Evolutionary conservation across 1,140 invertebrate species (phyloP).

Genomic region (Drosophila lini): DNA sequence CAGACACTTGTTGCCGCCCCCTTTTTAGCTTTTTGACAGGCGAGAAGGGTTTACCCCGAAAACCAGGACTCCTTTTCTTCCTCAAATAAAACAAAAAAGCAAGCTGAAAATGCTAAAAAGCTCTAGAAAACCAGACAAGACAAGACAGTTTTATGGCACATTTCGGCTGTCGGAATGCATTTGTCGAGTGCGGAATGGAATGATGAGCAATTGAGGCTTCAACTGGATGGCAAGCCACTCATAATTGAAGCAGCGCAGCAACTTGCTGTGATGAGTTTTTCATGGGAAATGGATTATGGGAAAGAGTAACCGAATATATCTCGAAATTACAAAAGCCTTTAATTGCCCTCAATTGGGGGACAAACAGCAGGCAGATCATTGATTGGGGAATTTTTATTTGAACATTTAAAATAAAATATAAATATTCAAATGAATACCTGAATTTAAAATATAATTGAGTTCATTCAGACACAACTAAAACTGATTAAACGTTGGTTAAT

Average conservation of each 20-base stretch:
- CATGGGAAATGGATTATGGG: constrained; percentile 31
- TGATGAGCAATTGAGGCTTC: constrained; percentile 29
- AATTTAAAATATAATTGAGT: constrained; percentile 1
- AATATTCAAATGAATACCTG: too few species aligned
- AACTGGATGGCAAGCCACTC: constrained; percentile 29
- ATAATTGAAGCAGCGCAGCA: constrained; percentile 39
- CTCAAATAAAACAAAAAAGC: constrained; percentile 8
- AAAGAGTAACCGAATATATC: constrained; percentile 11
- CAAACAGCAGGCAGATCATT: not conserved
- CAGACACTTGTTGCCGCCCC: constrained; percentile 60
- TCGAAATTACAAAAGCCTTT: not conserved
- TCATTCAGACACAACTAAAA: constrained; percentile 12
- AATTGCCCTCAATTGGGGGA: constrained; percentile 18
- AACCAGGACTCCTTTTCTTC: not conserved
- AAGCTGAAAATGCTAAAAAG: not conserved
- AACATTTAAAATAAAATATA: too few species aligned
- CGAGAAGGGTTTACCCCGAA: constrained; percentile 3
- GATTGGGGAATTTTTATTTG: not conserved
- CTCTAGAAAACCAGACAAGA: constrained; percentile 7
- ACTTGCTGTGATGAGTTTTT: constrained; percentile 20
- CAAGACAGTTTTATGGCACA: constrained; percentile 58
- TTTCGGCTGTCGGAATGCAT: constrained; percentile 47
- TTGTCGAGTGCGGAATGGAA: constrained; percentile 29
- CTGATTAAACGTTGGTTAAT: constrained; percentile 22
- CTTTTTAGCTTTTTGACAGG: constrained; percentile 21